Base-by-base conservation (phyloP, 1,140 invertebrate species). In the Lepeophtheirus salmonis region DNA sequence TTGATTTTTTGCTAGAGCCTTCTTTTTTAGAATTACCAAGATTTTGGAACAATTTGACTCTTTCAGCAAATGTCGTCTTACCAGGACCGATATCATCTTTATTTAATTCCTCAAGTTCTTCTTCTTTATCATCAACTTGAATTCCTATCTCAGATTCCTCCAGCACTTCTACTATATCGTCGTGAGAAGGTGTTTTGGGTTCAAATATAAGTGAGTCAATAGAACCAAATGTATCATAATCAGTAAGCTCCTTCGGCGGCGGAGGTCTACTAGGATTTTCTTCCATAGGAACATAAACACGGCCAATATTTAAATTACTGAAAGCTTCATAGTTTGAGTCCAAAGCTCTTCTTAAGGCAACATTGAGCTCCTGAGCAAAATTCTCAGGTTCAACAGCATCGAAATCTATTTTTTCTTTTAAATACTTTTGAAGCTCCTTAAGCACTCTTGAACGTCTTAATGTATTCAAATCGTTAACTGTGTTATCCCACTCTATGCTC, bases 181-280 rank as follows among this genome's bases (percentile, higher is more conserved):
- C 64, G n/a, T 62, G 17, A 16, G 61, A 60, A 16, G 61, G 60
- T 13, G 63, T 57, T 52, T 69, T 69, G 4, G 68, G 68, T 61
- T 70, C 67, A 63, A 70, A 70, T n/a, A 70, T 70, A 10, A 70
- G 55, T 1, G 66, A 68, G 62, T 70, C 68, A 18, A 69, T 63
- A 53, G 67, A 69, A 12, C 68, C 68, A 51, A 69, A 69, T 6
- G 67, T 67, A 51, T 69, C 68, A 26, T 67, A 67, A 50, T 68
- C 67, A 1, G 66, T 65, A 21, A 54, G 58, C 23, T 68, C 67
- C 17, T 56, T 59, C n/a, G 53, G 55, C n/a, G 50, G 23, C 30
- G 6, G 6, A 10, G 6, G 6, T 1, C 61, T 48, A 54, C 65
- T 66, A 14, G 59, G 58, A 41, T 30, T 16, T 2, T 50, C 50